Conservation (phyloP, 2,797 vertebrate species). For the Macropodus opercularis region DNA sequence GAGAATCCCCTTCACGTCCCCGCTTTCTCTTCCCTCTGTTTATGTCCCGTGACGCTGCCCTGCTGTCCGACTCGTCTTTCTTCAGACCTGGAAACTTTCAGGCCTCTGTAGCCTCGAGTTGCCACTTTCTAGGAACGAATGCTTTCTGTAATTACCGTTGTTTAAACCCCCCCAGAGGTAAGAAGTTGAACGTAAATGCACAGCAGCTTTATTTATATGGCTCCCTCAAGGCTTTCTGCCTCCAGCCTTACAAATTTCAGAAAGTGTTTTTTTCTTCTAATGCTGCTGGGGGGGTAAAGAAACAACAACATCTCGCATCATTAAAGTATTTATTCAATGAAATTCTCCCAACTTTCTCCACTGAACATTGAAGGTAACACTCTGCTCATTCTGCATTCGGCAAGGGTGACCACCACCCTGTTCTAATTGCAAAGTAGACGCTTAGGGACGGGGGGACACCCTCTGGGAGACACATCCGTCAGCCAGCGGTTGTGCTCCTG, state of each 20-base stretch:
- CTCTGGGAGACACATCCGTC: no score
- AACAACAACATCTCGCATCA: constrained; percentile 5
- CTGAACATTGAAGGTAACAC: constrained; percentile 24
- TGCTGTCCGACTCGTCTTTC: constrained; percentile 36
- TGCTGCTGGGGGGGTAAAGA: neutral
- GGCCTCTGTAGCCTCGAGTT: constrained; percentile 1
- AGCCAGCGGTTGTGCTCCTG: no score
- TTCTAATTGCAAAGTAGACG: no score
- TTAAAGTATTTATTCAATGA: constrained; percentile 18
- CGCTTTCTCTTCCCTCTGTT: constrained; percentile 1
- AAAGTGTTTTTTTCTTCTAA: constrained; percentile 22
- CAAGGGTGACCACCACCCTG: no score
- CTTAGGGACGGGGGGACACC: no score
- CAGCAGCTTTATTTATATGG: constrained; percentile 21
- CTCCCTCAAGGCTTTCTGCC: constrained; percentile 28
- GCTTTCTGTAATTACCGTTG: constrained; percentile 11
- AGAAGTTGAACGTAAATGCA: constrained; percentile 28
- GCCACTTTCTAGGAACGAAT: constrained; percentile 19
- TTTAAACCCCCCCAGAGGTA: constrained; percentile 7
- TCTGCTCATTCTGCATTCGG: no score
- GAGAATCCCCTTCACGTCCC: constrained; percentile 44
- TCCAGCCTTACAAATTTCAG: constrained; percentile 27
- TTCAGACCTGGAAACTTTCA: no score
- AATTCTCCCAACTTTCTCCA: neutral
- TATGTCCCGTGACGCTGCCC: constrained; percentile 14